Percentiles rank a stretch among this genome's conserved stretches.
These are phyloP conservation scores for Protosalanx chinensis DNA, from an alignment of 2,797 vertebrate species.

Conservation along the genomic window DNA sequence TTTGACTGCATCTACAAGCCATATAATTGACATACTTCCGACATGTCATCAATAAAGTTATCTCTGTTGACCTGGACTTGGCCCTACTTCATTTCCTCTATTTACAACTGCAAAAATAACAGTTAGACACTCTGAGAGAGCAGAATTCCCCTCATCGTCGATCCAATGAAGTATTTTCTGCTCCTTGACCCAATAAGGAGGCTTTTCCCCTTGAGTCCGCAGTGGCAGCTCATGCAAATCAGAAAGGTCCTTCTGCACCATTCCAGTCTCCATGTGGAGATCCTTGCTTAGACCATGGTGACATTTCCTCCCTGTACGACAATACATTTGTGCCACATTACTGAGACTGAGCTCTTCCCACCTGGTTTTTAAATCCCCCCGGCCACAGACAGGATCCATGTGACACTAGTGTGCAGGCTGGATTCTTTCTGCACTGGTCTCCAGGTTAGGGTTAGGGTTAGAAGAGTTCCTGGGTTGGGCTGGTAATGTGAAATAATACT, in stretches of 20 bases:
- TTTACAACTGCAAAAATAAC: slow-evolving; percentile 53
- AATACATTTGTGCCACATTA: slow-evolving; percentile 83
- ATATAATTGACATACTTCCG: slow-evolving; percentile 35
- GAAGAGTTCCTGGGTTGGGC: slow-evolving; percentile 63
- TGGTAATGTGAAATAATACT: slow-evolving; percentile 44
- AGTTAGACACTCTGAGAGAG: slow-evolving; percentile 45
- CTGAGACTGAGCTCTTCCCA: slow-evolving; percentile 78
- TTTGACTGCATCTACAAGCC: slow-evolving; percentile 40
- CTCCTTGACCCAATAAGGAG: slow-evolving; percentile 72
- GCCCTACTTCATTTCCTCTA: slow-evolving; percentile 40
- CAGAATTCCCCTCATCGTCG: slow-evolving; percentile 60
- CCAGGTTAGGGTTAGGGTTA: slow-evolving; percentile 53
- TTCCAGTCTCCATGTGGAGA: slow-evolving; percentile 70
- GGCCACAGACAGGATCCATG: slow-evolving; percentile 78
- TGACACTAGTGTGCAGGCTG: slow-evolving; percentile 72
- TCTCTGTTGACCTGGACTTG: slow-evolving; percentile 35
- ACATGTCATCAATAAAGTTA: slow-evolving; percentile 29
- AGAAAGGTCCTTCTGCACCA: slow-evolving; percentile 71
- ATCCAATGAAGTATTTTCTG: slow-evolving; percentile 73
- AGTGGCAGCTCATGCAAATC: slow-evolving; percentile 72
- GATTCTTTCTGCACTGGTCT: slow-evolving; percentile 76
- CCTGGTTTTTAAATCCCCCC: slow-evolving; percentile 84
- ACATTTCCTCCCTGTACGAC: slow-evolving; percentile 60
- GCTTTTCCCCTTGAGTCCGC: slow-evolving; percentile 72
- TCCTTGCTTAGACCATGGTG: slow-evolving; percentile 71